Evolutionary conservation across 2,113 vertebrate species (phyloP).

Genomic region (Sinocyclocheilus rhinocerous): DNA sequence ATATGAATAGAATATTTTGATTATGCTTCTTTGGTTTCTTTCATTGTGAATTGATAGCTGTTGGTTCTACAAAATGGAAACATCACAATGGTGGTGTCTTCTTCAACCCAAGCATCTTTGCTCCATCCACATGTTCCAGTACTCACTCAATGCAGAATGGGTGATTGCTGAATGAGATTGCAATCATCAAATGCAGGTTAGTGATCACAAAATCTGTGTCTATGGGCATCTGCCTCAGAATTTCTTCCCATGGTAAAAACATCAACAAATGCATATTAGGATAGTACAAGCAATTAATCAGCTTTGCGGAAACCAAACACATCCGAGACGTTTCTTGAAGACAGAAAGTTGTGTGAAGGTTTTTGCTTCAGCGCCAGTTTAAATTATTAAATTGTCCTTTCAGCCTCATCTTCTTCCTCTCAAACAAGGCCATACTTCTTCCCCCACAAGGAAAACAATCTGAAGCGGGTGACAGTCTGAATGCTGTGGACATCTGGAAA

Average conservation of each 20-base stretch:
- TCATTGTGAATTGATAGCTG: not conserved
- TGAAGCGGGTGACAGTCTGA: not conserved
- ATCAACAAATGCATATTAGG: not conserved
- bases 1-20: not conserved
- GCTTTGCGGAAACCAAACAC: not conserved
- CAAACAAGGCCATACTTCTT: not conserved
- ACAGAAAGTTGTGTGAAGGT: not conserved
- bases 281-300: not conserved
- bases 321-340: not conserved
- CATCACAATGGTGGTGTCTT: not conserved
- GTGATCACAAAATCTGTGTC: not conserved
- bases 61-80: not conserved
- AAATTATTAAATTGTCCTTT: not conserved
- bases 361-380: not conserved
- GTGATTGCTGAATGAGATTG: not conserved
- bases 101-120: conserved; percentile 7
- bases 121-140: not conserved
- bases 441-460: not conserved
- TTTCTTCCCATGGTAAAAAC: not conserved
- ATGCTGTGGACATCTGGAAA: not conserved
- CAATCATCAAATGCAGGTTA: not conserved
- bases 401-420: not conserved
- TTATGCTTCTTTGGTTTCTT: not conserved
- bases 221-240: not conserved
- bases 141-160: not conserved